phyloP scores from a whole-genome alignment of 1,140 invertebrate species.

The Zaprionus camerounensis region DNA sequence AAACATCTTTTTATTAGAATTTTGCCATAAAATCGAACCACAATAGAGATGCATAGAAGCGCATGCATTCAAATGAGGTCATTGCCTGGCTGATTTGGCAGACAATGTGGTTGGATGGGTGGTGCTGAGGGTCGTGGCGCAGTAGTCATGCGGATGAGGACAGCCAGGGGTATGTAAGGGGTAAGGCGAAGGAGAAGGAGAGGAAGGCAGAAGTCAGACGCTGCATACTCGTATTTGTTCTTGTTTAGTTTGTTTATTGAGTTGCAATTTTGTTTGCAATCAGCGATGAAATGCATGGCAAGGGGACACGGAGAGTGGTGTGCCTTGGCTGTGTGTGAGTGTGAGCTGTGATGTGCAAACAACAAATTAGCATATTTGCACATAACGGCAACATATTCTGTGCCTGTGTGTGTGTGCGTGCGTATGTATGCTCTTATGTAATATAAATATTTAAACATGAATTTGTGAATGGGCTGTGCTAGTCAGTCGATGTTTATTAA shows the following conservation, averaged over 20 bases:
- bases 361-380: conserved; percentile 76
- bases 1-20: conserved; percentile 41
- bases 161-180: background rate
- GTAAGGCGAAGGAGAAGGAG: conserved; percentile 6
- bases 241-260: conserved; percentile 76
- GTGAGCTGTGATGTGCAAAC: conserved; percentile 56
- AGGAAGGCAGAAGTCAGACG: conserved; percentile 11
- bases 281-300: conserved; percentile 52
- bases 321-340: conserved; percentile 18
- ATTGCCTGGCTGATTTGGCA: conserved; percentile 54
- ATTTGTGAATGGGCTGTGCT: conserved; percentile 51
- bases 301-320: background rate
- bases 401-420: conserved; percentile 34
- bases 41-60: conserved; percentile 26
- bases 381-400: conserved; percentile 69
- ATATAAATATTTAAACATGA: conserved; percentile 69
- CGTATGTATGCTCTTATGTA: conserved; percentile 46
- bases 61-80: conserved; percentile 51
- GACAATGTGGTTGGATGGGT: conserved; percentile 17
- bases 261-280: conserved; percentile 79
- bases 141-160: conserved; percentile 1
- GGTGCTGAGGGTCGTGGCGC: background rate
- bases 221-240: conserved; percentile 50
- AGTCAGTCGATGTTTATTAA: conserved; percentile 40
- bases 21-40: conserved; percentile 50